These are phyloP conservation scores for Carcinoscorpius rotundicauda DNA, from an alignment of 1,140 invertebrate species.

Conservation along the genomic window DNA sequence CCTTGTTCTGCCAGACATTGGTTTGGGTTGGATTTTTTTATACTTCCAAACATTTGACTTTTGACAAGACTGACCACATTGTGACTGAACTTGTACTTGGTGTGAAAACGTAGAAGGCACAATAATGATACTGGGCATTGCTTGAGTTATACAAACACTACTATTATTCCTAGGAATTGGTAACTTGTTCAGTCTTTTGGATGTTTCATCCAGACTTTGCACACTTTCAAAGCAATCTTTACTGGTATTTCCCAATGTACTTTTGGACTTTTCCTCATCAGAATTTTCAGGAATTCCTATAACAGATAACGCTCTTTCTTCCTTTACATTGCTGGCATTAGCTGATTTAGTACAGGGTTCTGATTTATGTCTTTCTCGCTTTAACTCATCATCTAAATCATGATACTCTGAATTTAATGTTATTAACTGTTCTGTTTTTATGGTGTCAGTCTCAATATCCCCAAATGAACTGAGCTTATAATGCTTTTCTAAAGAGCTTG, in stretches of 20 bases:
- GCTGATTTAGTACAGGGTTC: too few relatives aligned
- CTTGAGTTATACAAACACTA: conserved; percentile 13
- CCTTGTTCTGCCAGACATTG: conserved; percentile 5
- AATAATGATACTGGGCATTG: conserved; percentile 17
- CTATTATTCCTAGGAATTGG: conserved; percentile 9
- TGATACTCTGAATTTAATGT: too few relatives aligned
- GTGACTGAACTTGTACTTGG: conserved; percentile 7
- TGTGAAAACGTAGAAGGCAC: conserved; percentile 8
- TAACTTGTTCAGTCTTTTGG: conserved; percentile 8
- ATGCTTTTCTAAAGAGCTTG: too few relatives aligned
- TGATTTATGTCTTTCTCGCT: too few relatives aligned
- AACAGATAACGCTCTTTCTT: too few relatives aligned
- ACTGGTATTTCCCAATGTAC: not conserved
- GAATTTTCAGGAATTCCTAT: not conserved
- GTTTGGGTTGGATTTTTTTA: conserved; percentile 40
- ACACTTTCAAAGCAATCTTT: not conserved
- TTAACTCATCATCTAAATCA: too few relatives aligned
- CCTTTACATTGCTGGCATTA: too few relatives aligned
- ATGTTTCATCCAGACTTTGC: conserved; percentile 2
- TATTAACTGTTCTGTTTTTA: too few relatives aligned
- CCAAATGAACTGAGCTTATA: too few relatives aligned
- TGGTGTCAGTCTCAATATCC: too few relatives aligned
- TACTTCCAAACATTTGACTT: conserved; percentile 29
- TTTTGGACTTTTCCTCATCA: not conserved
- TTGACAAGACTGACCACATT: not conserved